These are phyloP conservation scores for Sepioteuthis lessoniana DNA, from an alignment of 2,888 invertebrate species.

Conservation along the genomic window DNA sequence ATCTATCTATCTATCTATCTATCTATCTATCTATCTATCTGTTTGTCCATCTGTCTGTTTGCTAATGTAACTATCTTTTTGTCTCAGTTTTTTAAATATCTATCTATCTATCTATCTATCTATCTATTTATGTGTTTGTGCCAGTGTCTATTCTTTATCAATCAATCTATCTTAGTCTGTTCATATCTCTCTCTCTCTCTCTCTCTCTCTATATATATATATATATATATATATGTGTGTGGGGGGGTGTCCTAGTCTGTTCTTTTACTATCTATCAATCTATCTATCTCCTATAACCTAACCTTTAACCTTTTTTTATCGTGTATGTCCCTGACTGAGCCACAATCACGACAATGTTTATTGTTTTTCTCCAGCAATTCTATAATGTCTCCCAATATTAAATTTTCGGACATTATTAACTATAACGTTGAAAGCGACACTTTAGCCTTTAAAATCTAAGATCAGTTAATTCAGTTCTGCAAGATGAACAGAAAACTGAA, in stretches of 20 bases:
- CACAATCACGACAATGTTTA: background rate
- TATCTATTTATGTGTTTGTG: too few relatives aligned
- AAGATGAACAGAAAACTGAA: background rate
- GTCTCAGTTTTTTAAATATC: background rate
- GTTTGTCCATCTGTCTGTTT: too few relatives aligned
- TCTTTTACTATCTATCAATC: too few relatives aligned
- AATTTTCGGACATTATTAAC: background rate
- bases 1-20: background rate
- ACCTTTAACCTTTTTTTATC: background rate
- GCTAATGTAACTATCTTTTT: too few relatives aligned
- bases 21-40: background rate
- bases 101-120: too few relatives aligned
- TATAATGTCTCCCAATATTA: background rate
- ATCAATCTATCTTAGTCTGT: background rate
- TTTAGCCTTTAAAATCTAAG: background rate
- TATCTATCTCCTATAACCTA: too few relatives aligned
- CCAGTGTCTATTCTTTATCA: background rate
- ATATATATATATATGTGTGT: too few relatives aligned
- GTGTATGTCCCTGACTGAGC: background rate
- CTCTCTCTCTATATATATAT: too few relatives aligned
- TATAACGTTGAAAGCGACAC: constrained; percentile 16
- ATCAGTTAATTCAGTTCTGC: background rate
- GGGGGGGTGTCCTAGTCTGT: too few relatives aligned
- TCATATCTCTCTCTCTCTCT: background rate
- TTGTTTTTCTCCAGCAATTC: background rate